phyloP scores from a whole-genome alignment of 2,797 vertebrate genomes.

The Ibycter americanus region DNA sequence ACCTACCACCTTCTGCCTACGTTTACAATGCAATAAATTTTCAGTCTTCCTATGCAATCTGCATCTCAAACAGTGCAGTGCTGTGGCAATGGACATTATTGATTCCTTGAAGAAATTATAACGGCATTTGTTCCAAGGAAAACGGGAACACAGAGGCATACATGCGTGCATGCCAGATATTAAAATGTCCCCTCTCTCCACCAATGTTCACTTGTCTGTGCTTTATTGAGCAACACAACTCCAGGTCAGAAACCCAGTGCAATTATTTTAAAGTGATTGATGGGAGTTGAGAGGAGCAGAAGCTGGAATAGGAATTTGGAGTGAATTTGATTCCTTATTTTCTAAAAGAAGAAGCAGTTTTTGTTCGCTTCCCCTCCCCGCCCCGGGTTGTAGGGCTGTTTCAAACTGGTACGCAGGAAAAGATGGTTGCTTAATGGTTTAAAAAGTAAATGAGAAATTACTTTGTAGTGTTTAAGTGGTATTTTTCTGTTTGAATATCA shows the following conservation, averaged over 20 bases:
- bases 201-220: slow-evolving; percentile 41
- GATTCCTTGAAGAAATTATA: slow-evolving; percentile 76
- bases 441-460: background rate
- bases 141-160: slow-evolving; percentile 28
- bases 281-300: background rate
- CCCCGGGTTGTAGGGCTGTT: background rate
- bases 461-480: background rate
- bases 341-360: background rate
- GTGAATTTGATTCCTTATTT: background rate
- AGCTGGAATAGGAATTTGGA: background rate
- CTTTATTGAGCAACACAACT: slow-evolving; percentile 61
- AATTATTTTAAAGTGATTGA: slow-evolving; percentile 48
- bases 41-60: slow-evolving; percentile 39
- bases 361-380: fast-evolving
- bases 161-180: background rate
- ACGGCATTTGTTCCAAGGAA: slow-evolving; percentile 67
- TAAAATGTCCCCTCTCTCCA: background rate
- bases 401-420: background rate
- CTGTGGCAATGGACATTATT: slow-evolving; percentile 63
- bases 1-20: slow-evolving; percentile 65
- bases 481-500: background rate
- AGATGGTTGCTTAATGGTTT: background rate
- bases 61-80: slow-evolving; percentile 58
- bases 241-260: slow-evolving; percentile 10
- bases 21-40: slow-evolving; percentile 76